These are phyloP conservation scores for Melanotaenia nigrans DNA, from an alignment of 2,797 vertebrate species.

Conservation along the genomic window DNA sequence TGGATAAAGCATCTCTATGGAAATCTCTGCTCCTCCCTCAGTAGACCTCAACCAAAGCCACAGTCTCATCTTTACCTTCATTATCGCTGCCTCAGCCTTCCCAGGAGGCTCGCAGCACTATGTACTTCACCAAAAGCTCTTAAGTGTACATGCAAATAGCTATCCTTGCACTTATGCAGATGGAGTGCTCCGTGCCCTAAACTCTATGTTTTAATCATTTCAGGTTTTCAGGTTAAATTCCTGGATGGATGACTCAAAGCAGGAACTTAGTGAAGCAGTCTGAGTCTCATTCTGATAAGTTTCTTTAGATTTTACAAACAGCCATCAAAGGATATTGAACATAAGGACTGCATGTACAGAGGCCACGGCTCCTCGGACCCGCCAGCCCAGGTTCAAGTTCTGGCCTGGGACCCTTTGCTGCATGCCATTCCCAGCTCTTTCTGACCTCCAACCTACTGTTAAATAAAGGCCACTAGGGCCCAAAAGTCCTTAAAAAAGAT, in stretches of 20 bases:
- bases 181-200: constrained; percentile 32
- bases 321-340: not conserved
- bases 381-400: too few species aligned
- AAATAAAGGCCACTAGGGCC: too few species aligned
- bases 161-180: constrained; percentile 59
- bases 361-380: too few species aligned
- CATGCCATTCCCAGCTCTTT: too few species aligned
- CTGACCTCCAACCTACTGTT: too few species aligned
- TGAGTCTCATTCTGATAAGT: constrained; percentile 14
- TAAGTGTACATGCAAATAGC: constrained; percentile 59
- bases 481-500: too few species aligned
- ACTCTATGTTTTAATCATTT: constrained; percentile 58
- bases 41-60: constrained; percentile 30
- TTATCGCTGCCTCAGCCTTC: constrained; percentile 60
- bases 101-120: constrained; percentile 43
- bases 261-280: constrained; percentile 3
- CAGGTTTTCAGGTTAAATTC: constrained; percentile 37
- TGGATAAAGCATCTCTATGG: constrained; percentile 19
- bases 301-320: constrained; percentile 1
- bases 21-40: constrained; percentile 42
- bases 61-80: constrained; percentile 38
- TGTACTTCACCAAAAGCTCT: constrained; percentile 57
- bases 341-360: too few species aligned
- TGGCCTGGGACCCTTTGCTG: too few species aligned
- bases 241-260: constrained; percentile 17